phyloP scores from a whole-genome alignment of 1,140 invertebrate species.

The Cydia strobilella region DNA sequence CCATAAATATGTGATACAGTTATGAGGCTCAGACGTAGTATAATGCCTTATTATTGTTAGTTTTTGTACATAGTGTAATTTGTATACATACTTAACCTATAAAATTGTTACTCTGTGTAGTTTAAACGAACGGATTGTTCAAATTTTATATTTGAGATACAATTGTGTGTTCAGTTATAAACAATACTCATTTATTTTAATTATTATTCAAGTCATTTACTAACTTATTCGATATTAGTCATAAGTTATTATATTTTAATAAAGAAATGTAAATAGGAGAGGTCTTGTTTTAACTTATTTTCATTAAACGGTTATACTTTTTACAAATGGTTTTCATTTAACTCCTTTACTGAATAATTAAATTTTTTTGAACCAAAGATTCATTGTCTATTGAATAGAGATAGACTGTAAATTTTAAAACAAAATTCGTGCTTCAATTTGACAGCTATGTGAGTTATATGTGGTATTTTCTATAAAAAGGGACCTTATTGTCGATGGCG shows the following conservation, averaged over 20 bases:
- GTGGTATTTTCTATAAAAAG: too few relatives aligned
- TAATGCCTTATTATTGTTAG: not conserved
- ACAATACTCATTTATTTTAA: constrained; percentile 18
- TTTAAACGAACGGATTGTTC: not conserved
- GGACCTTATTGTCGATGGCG: too few relatives aligned
- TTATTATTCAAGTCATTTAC: constrained; percentile 25
- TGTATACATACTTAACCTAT: not conserved
- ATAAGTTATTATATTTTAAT: constrained; percentile 8
- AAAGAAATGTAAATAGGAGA: not conserved
- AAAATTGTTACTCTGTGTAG: not conserved
- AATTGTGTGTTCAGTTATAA: constrained; percentile 6
- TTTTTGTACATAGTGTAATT: constrained; percentile 11
- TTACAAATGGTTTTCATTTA: not conserved
- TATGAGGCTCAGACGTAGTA: not conserved
- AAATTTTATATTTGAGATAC: constrained; percentile 11
- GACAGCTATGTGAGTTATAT: not conserved
- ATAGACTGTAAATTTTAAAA: too few relatives aligned
- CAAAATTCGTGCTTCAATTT: too few relatives aligned
- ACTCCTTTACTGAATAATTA: too few relatives aligned
- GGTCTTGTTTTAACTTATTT: constrained; percentile 29
- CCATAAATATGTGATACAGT: constrained; percentile 1
- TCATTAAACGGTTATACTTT: constrained; percentile 13
- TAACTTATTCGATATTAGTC: constrained; percentile 27
- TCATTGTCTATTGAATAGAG: too few relatives aligned
- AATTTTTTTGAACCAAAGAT: too few relatives aligned